A percentile compares a stretch with the other conserved stretches of the same genome.
Conservation (phyloP, 2,888 invertebrate species). For the Phengaris alcon region DNA sequence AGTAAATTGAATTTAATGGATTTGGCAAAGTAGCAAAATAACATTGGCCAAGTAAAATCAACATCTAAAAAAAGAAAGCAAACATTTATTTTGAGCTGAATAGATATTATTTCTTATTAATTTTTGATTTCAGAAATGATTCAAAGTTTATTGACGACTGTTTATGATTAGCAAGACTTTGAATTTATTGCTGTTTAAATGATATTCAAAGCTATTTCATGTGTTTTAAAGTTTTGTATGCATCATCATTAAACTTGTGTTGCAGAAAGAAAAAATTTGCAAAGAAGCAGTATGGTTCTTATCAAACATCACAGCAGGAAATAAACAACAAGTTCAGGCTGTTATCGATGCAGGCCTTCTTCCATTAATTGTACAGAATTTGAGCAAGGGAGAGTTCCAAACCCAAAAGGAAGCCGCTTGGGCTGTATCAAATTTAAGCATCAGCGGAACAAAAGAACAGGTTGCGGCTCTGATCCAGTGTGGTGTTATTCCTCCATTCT, state of each 20-base stretch:
- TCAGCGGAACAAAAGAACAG: conserved; percentile 96
- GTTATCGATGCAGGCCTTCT: conserved; percentile 95
- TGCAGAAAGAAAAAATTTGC: conserved; percentile 96
- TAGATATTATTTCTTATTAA: neutral
- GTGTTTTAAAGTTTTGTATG: no score
- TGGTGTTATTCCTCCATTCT: conserved; percentile 97
- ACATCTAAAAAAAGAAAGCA: neutral
- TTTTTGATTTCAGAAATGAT: neutral
- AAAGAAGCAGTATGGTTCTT: conserved; percentile 99
- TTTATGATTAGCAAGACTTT: no score
- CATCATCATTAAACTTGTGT: neutral
- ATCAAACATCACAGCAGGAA: conserved; percentile 99
- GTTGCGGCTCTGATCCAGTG: conserved; percentile 91
- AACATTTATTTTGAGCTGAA: neutral
- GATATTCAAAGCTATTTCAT: no score
- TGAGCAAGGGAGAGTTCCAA: conserved; percentile 95
- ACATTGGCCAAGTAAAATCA: neutral
- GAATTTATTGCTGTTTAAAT: no score
- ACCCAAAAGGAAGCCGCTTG: conserved; percentile 99
- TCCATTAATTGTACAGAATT: conserved; percentile 95
- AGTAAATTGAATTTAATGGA: conserved; percentile 4
- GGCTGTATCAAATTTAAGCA: conserved; percentile 99
- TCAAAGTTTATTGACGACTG: no score
- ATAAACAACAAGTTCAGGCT: conserved; percentile 97
- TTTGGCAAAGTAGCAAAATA: conserved; percentile 4